Base-by-base conservation (phyloP, 2,113 vertebrate genomes). In the Eira barbara region DNA sequence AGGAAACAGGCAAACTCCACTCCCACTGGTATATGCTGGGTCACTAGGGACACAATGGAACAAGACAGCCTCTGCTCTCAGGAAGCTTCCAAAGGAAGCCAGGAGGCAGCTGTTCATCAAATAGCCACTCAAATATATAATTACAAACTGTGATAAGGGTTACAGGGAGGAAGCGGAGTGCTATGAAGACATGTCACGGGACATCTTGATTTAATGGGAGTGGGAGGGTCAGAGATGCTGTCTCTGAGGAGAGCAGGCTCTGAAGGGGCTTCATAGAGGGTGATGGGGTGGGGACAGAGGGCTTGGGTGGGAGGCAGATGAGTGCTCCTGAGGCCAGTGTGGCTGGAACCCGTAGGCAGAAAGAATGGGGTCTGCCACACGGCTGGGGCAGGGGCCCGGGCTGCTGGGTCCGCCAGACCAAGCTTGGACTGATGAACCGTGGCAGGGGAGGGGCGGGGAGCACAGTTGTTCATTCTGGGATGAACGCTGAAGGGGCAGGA, bases 31-130 rank as follows among this genome's bases (percentile, higher is more conserved):
- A 2, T 31, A 4, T 12, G 21, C 25, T 36, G 45, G 71, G 76
- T 42, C 79, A 12, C 49, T 1, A 21, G 80, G 82, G 57, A 73
- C 20, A 7, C 61, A 31, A 42, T 2, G 74, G 80, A 67, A 69
- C 49, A 14, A 73, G 80, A n/a, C 4, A 36, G 34, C 57, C 39
- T 91, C 81, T 10, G 36, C 63, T 88, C 63, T 81, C 92, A 55
- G 86, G 89, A 84, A 71, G 78, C 59, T 47, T 84, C 86, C 78
- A 65, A 7, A 93, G 67, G 55, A 91, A 47, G 47, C 27, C 23
- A 59, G 63, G 86, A 93, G 67, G 86, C 73, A 34, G 86, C 57
- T 23, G 65, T 4, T 65, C 65, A 80, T 92, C 90, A 89, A 81
- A 84, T 36, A 84, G 39, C 73, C 67, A 34, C 71, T 74, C 94